phyloP scores from a whole-genome alignment of 2,888 invertebrate genomes.

The Rhodophaea formosa region DNA sequence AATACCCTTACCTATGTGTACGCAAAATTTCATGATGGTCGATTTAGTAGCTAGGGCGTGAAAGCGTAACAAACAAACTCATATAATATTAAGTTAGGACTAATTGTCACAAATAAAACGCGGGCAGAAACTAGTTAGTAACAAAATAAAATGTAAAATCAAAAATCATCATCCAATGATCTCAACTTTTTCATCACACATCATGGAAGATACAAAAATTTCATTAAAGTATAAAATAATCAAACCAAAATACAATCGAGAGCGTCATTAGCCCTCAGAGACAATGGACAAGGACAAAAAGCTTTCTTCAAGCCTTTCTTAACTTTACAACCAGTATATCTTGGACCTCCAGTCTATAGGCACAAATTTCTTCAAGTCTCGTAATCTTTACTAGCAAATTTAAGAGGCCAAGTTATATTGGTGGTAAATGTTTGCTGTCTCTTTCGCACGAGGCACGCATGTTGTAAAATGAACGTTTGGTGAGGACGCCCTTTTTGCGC shows the following conservation, averaged over 20 bases:
- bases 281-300: constrained; percentile 65
- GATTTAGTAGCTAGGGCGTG: too few relatives aligned
- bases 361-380: constrained; percentile 23
- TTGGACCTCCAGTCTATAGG: constrained; percentile 32
- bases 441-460: constrained; percentile 65
- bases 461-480: constrained; percentile 68
- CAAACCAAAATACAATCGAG: background rate
- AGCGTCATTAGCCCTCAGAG: constrained; percentile 48
- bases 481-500: constrained; percentile 78
- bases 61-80: too few relatives aligned
- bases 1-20: too few relatives aligned
- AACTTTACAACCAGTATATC: constrained; percentile 34
- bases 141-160: background rate
- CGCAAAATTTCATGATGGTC: too few relatives aligned
- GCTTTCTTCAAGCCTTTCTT: constrained; percentile 44
- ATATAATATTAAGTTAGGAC: too few relatives aligned
- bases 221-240: constrained; percentile 13
- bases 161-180: background rate
- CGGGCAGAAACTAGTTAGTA: too few relatives aligned
- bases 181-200: background rate
- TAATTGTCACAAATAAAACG: too few relatives aligned
- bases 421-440: constrained; percentile 35
- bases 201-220: constrained; percentile 5
- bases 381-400: constrained; percentile 2
- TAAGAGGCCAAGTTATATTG: constrained; percentile 25